A percentile compares a stretch with the other conserved stretches of the same genome.
These are phyloP conservation scores for Melinopterus prodromus DNA, from an alignment of 2,888 invertebrate species.

Conservation along the genomic window DNA sequence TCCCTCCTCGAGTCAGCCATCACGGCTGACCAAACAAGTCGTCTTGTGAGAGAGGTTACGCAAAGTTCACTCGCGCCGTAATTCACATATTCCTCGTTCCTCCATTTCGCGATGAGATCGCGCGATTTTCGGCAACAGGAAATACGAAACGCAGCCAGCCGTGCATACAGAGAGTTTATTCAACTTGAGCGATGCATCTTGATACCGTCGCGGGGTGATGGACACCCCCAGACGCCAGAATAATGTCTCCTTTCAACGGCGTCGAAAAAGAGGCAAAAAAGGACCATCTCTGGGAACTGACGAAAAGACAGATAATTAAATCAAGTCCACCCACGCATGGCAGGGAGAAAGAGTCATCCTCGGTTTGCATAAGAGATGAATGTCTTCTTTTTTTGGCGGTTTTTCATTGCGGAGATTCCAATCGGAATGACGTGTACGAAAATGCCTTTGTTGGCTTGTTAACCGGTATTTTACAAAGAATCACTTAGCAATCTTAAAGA, in stretches of 20 bases:
- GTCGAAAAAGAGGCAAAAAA: not conserved
- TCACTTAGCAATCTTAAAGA: not conserved
- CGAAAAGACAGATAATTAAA: too few relatives aligned
- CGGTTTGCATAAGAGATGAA: too few relatives aligned
- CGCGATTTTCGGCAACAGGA: not conserved
- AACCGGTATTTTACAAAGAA: not conserved
- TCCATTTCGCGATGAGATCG: not conserved
- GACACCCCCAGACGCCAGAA: not conserved
- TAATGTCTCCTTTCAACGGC: not conserved
- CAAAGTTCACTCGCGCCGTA: not conserved
- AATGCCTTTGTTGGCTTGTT: too few relatives aligned
- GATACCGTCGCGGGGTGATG: not conserved
- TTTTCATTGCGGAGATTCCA: too few relatives aligned
- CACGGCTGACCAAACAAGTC: not conserved
- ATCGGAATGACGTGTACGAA: too few relatives aligned
- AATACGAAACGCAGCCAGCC: not conserved
- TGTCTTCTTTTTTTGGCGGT: too few relatives aligned
- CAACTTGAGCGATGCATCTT: not conserved
- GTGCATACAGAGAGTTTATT: slow-evolving; percentile 4
- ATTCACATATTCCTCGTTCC: not conserved
- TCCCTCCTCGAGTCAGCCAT: not conserved
- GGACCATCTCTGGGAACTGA: not conserved
- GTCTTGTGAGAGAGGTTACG: not conserved
- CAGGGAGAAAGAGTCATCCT: not conserved
- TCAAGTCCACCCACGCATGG: not conserved